A percentile compares a stretch with the other conserved stretches of the same genome.
These are phyloP conservation scores for Notocelia uddmanniana DNA, from an alignment of 2,888 invertebrate species.

Conservation along the genomic window DNA sequence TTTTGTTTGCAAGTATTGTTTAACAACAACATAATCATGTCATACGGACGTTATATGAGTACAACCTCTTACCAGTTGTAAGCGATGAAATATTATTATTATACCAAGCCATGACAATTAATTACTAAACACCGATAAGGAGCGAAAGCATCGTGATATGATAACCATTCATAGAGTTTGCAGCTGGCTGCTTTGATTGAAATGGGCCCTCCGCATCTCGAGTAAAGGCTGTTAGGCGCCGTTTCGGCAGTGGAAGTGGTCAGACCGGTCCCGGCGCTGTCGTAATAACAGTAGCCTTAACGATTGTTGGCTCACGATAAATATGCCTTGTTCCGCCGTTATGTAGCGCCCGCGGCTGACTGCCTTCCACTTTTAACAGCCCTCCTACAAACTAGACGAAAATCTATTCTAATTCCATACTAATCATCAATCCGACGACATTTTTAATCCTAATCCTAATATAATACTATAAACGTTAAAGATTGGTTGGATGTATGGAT, in stretches of 20 bases:
- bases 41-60: slow-evolving; percentile 30
- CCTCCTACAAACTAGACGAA: slow-evolving; percentile 40
- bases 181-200: slow-evolving; percentile 50
- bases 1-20: no score
- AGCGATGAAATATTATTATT: slow-evolving; percentile 19
- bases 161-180: slow-evolving; percentile 39
- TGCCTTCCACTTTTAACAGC: slow-evolving; percentile 48
- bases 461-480: no score
- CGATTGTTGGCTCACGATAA: slow-evolving; percentile 77
- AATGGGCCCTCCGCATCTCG: slow-evolving; percentile 55
- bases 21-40: slow-evolving; percentile 4
- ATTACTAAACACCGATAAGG: slow-evolving; percentile 59
- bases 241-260: slow-evolving; percentile 70
- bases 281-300: slow-evolving; percentile 79
- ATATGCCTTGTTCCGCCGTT: slow-evolving; percentile 69
- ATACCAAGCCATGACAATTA: slow-evolving; percentile 58
- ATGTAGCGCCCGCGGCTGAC: slow-evolving; percentile 45
- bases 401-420: slow-evolving; percentile 39
- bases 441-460: background rate
- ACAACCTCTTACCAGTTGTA: no score
- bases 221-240: slow-evolving; percentile 70
- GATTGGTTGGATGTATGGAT: no score
- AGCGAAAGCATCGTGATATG: slow-evolving; percentile 50
- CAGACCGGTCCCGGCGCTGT: slow-evolving; percentile 71
- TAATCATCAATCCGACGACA: slow-evolving; percentile 20